Conservation (phyloP, 1,140 invertebrate genomes). For the Venturia canescens region DNA sequence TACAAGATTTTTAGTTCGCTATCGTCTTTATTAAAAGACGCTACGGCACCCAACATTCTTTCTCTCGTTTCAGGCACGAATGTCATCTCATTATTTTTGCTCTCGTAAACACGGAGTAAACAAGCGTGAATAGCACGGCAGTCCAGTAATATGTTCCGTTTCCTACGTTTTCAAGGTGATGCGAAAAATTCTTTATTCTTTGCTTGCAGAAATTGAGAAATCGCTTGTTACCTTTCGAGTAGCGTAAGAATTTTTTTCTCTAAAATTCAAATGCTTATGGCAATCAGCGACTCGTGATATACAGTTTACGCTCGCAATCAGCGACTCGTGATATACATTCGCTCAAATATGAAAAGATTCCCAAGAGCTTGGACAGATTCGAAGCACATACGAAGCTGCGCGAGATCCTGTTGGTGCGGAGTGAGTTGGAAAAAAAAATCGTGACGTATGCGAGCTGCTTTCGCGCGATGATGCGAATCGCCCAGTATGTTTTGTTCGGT, state of each 20-base stretch:
- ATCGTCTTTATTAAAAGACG: background rate
- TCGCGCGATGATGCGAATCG: background rate
- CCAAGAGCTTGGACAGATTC: slow-evolving; percentile 5
- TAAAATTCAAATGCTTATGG: no score
- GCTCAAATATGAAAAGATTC: background rate
- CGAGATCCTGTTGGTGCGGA: slow-evolving; percentile 2
- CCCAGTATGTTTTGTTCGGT: background rate
- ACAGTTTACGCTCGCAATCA: no score
- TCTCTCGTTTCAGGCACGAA: background rate
- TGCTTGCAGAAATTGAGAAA: no score
- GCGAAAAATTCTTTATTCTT: no score
- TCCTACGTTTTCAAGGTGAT: no score
- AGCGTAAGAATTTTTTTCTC: no score
- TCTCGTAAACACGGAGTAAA: background rate
- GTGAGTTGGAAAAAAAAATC: background rate
- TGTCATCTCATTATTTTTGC: background rate
- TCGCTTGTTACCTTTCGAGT: no score
- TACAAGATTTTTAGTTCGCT: background rate
- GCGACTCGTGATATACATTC: no score
- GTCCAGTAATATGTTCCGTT: no score
- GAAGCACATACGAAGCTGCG: slow-evolving; percentile 10
- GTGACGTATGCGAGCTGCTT: slow-evolving; percentile 17
- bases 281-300: no score
- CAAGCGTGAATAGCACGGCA: no score
- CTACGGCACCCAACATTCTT: background rate